Evolutionary conservation across 2,888 invertebrate genomes (phyloP).

Genomic region (Aporophyla nigra): DNA sequence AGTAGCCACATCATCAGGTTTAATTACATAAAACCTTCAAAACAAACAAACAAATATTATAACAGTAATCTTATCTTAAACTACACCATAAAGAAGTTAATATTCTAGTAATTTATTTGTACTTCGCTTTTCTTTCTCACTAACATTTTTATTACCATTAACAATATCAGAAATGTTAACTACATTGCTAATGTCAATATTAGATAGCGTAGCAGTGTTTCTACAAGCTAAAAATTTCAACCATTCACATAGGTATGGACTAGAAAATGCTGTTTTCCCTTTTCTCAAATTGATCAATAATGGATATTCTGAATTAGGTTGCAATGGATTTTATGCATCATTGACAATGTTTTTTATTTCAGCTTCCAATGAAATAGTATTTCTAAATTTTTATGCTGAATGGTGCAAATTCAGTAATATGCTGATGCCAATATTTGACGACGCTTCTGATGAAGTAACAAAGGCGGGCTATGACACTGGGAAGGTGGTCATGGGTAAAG

Average conservation of each 20-base stretch:
- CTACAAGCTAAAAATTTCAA: not conserved
- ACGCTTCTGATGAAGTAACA: conserved; percentile 96
- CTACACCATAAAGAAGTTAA: conserved; percentile 10
- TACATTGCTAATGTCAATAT: not conserved
- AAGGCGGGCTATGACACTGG: conserved; percentile 95
- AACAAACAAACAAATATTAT: conserved; percentile 32
- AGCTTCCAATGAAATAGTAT: conserved; percentile 99
- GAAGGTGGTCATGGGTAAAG: conserved; percentile 98
- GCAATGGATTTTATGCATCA: conserved; percentile 26
- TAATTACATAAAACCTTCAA: conserved; percentile 10
- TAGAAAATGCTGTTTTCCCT: not conserved
- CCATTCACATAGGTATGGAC: not conserved
- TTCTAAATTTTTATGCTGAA: conserved; percentile 99
- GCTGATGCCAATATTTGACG: conserved; percentile 98
- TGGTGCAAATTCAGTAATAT: conserved; percentile 99
- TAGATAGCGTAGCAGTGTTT: not conserved
- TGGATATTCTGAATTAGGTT: conserved; percentile 1
- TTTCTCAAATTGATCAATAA: conserved; percentile 10
- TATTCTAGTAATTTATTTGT: conserved; percentile 13
- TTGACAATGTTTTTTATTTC: conserved; percentile 82
- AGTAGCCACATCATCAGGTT: conserved; percentile 53
- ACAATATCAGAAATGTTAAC: not conserved
- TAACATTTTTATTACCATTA: not conserved
- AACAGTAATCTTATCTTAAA: conserved; percentile 28
- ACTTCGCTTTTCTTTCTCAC: conserved; percentile 8